phyloP scores from a whole-genome alignment of 1,140 invertebrate genomes.

The Drosophila pseudoananassae region DNA sequence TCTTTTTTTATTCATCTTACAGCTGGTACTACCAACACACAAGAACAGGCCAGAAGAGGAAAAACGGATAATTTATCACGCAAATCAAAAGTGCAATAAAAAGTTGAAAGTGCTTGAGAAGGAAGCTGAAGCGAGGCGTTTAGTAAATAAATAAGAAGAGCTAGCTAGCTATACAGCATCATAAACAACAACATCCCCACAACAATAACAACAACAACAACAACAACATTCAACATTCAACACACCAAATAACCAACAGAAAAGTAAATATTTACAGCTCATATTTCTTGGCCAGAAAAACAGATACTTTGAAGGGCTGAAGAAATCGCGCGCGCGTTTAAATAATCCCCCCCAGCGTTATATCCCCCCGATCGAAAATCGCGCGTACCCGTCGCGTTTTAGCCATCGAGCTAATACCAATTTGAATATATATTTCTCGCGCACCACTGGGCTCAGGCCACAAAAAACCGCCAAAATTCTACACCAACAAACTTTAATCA shows the following conservation, averaged over 20 bases:
- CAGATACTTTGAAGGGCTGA: conserved; percentile 16
- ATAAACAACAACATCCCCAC: conserved; percentile 18
- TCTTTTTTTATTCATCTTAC: conserved; percentile 46
- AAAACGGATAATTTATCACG: conserved; percentile 62
- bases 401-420: conserved; percentile 15
- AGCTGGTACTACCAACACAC: conserved; percentile 64
- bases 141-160: conserved; percentile 50
- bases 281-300: conserved; percentile 13
- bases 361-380: conserved; percentile 15
- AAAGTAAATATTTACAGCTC: conserved; percentile 46
- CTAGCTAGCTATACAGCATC: conserved; percentile 15
- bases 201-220: conserved; percentile 5
- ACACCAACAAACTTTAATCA: conserved; percentile 73
- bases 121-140: conserved; percentile 27
- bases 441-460: conserved; percentile 62
- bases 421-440: conserved; percentile 35
- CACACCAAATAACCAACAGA: conserved; percentile 14
- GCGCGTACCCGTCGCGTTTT: conserved; percentile 28
- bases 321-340: conserved; percentile 49
- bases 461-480: conserved; percentile 80
- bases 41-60: conserved; percentile 36
- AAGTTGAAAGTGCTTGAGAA: conserved; percentile 60
- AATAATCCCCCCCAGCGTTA: not conserved
- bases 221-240: conserved; percentile 7
- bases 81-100: conserved; percentile 76